Conservation (phyloP, 2,888 invertebrate species). For the Dromius quadrimaculatus region DNA sequence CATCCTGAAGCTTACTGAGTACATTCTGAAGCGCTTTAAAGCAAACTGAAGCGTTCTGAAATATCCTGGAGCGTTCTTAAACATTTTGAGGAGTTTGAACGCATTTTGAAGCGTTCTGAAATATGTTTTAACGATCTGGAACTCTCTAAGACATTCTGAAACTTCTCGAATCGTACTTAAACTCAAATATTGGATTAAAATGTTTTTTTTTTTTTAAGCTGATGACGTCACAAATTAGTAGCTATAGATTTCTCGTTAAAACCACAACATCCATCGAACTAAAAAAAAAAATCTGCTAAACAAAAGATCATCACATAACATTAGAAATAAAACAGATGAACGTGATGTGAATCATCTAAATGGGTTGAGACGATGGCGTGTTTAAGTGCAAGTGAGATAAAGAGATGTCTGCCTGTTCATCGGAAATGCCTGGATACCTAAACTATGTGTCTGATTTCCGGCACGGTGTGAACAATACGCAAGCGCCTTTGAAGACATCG, state of each 20-base stretch:
- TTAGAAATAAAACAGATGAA: background rate
- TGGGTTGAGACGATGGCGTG: constrained; percentile 7
- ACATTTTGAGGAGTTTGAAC: too few relatives aligned
- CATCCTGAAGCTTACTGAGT: too few relatives aligned
- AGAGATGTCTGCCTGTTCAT: constrained; percentile 36
- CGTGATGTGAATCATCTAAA: constrained; percentile 9
- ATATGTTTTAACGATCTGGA: too few relatives aligned
- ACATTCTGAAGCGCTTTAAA: too few relatives aligned
- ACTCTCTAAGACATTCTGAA: too few relatives aligned
- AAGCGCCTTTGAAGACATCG: constrained; percentile 13
- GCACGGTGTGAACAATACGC: constrained; percentile 15
- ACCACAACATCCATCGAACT: background rate
- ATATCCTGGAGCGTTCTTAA: too few relatives aligned
- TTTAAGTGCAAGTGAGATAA: constrained; percentile 6
- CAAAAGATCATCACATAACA: constrained; percentile 7
- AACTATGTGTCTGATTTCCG: constrained; percentile 55
- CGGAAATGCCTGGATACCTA: constrained; percentile 56
- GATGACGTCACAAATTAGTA: too few relatives aligned
- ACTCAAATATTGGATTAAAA: too few relatives aligned
- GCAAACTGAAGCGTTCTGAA: too few relatives aligned
- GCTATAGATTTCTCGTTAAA: constrained; percentile 3
- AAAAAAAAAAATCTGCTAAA: constrained; percentile 17
- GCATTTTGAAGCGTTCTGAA: too few relatives aligned
- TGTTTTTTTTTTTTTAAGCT: too few relatives aligned
- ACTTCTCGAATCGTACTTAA: too few relatives aligned